Conservation (phyloP, 1,140 invertebrate genomes). For the Bombus balteatus region DNA sequence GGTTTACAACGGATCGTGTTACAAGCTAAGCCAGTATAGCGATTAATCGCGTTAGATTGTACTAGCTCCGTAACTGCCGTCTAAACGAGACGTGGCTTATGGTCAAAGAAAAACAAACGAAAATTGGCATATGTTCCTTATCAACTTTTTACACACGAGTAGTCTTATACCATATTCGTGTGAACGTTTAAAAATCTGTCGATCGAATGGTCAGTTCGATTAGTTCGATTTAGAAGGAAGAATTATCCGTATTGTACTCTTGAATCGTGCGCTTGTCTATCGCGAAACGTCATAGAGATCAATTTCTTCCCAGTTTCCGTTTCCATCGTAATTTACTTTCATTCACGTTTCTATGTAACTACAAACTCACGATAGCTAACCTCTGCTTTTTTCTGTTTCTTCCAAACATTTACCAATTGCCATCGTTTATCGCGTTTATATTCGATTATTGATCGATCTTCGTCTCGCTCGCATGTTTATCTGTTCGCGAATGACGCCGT, state of each 20-base stretch:
- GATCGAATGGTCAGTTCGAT: too few species aligned
- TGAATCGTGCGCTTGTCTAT: neutral
- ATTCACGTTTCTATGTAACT: neutral
- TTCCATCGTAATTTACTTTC: neutral
- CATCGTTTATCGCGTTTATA: too few species aligned
- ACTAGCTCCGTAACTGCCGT: too few species aligned
- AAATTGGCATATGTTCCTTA: neutral
- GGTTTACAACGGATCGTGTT: slow-evolving; percentile 44
- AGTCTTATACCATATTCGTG: neutral
- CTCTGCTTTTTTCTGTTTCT: too few species aligned
- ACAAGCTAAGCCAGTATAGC: slow-evolving; percentile 12
- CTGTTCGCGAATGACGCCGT: too few species aligned
- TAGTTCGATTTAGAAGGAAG: neutral
- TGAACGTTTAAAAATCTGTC: too few species aligned
- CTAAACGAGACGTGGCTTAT: neutral
- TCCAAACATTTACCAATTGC: too few species aligned
- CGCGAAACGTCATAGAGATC: neutral
- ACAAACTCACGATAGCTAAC: too few species aligned
- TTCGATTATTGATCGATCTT: too few species aligned
- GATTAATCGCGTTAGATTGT: slow-evolving; percentile 49
- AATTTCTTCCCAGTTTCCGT: neutral
- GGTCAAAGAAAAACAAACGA: neutral
- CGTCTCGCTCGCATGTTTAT: too few species aligned
- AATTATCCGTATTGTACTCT: neutral
- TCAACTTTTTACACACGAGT: neutral